Base-by-base conservation (phyloP, 1,140 invertebrate genomes). In the Megalonaias nervosa region DNA sequence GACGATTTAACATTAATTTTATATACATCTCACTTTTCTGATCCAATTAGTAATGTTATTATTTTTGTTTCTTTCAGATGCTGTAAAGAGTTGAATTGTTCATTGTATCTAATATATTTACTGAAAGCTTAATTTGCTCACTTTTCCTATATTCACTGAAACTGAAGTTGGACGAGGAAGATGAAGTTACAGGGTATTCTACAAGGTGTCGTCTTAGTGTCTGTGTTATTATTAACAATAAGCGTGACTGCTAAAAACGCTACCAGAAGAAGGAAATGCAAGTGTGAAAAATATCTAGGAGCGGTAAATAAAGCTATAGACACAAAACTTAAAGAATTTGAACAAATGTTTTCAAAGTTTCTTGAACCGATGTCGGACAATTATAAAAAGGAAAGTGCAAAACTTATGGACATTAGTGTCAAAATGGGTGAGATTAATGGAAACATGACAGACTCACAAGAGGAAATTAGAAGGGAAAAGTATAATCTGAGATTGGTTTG, bases 211-310 rank as follows among this genome's bases (percentile, higher is more conserved):
- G 38, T 48, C 38, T 48, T 48, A 48, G 38, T 48, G 38, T 48
- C 6, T 11, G 38, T 48, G 11, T 48, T 48, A 48, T 48, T 48
- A 48, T 48, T 48, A 48, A 48, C 38, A 48, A 48, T 48, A 48
- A 48, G 38, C 11, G 38, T 48, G 66, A 67, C 66, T 15, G 19
- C 14, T n/a, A 67, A n/a, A 67, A 67, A 67, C 6, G 38, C 65
- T 1, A 21, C 68, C 21, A 56, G 26, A 61, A 19, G 71, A 58
- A 57, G 67, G 38, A 56, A 56, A 61, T 78, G 76, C 69, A 21
- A 64, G 13, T 78, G 71, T 69, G 74, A 78, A 69, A 78, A 74
- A 57, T 78, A 73, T 60, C 62, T 78, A 26, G 76, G 67, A 55
- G 48, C 67, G 61, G 26, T 78, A 12, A 78, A 78, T 38, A 65